These are phyloP conservation scores for Dorcus hopei DNA, from an alignment of 2,888 invertebrate genomes.

Conservation along the genomic window DNA sequence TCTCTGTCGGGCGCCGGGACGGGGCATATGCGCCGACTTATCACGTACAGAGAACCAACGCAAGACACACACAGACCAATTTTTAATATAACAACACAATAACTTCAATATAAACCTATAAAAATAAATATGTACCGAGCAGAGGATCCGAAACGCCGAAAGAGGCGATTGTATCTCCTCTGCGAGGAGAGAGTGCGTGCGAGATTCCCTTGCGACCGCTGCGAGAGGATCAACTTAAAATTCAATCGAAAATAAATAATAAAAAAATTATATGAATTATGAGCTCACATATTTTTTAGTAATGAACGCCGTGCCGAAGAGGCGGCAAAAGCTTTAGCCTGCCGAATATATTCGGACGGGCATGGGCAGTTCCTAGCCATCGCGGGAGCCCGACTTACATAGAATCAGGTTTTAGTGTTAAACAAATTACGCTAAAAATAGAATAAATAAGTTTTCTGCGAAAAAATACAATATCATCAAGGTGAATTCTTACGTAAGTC, in stretches of 20 bases:
- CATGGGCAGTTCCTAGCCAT: not conserved
- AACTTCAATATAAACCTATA: conserved; percentile 30
- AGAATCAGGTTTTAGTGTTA: not conserved
- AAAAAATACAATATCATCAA: no score
- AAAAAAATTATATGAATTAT: conserved; percentile 33
- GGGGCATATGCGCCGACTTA: not conserved
- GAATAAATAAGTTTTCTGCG: no score
- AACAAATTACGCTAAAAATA: not conserved
- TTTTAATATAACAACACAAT: conserved; percentile 31
- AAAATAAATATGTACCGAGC: conserved; percentile 27
- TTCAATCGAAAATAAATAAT: conserved; percentile 33
- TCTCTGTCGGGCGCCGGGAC: not conserved
- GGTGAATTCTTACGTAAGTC: no score
- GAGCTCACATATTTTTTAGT: conserved; percentile 32
- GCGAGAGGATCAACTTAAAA: conserved; percentile 24
- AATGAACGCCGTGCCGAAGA: conserved; percentile 4
- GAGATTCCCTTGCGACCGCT: conserved; percentile 1
- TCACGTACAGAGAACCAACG: not conserved
- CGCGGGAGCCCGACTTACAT: no score
- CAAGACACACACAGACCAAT: conserved; percentile 20
- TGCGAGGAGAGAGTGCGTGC: not conserved
- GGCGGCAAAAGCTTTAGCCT: conserved; percentile 17
- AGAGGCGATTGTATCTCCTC: not conserved
- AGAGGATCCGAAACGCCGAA: conserved; percentile 10
- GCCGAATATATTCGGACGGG: not conserved